phyloP scores from a whole-genome alignment of 2,113 vertebrate genomes.

The Natator depressus region DNA sequence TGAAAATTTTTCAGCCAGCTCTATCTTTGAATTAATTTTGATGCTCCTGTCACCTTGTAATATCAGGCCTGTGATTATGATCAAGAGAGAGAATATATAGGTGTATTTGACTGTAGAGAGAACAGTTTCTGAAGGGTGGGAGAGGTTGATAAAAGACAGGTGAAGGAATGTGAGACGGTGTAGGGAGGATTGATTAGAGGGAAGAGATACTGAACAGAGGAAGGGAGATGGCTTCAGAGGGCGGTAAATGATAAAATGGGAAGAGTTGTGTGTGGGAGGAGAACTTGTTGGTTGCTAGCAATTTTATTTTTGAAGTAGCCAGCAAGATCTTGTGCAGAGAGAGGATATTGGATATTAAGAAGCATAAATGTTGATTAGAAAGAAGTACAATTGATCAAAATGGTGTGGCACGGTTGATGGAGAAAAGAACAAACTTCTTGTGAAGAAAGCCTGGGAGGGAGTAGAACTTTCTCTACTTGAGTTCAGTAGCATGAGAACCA shows the following conservation, averaged over 20 bases:
- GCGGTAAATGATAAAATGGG: neutral
- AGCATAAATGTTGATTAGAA: neutral
- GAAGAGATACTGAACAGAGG: neutral
- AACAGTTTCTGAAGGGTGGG: neutral
- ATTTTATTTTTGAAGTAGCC: neutral
- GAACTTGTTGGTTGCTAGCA: neutral
- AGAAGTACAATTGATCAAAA: neutral
- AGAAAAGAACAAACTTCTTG: neutral
- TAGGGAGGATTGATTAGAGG: neutral
- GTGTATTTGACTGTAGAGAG: neutral
- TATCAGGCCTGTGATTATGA: neutral
- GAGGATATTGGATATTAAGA: neutral
- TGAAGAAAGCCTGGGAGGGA: neutral
- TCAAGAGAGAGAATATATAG: neutral
- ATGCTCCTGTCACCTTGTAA: neutral
- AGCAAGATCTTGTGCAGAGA: neutral
- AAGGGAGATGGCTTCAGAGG: neutral
- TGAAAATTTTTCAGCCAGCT: neutral
- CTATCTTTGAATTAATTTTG: neutral
- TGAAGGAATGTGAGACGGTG: neutral
- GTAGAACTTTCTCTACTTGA: neutral
- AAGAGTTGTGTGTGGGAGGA: neutral
- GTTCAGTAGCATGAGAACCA: neutral
- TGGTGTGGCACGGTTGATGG: neutral
- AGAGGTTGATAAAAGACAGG: neutral